These are phyloP conservation scores for Trachymyrmex cornetzi DNA, from an alignment of 1,140 invertebrate genomes.

Conservation along the genomic window DNA sequence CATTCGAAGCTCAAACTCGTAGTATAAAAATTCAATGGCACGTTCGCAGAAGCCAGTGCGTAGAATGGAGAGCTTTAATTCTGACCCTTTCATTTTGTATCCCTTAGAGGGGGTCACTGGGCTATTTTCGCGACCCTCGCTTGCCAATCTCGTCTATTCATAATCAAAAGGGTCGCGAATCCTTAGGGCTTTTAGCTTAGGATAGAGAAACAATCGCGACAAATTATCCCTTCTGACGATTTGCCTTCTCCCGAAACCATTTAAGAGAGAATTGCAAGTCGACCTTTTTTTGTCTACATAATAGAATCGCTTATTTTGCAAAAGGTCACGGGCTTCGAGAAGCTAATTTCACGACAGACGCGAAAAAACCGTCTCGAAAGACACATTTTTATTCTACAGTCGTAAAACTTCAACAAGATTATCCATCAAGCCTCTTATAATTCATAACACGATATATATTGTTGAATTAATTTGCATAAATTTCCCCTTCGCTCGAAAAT, in stretches of 20 bases:
- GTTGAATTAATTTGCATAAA: slow-evolving; percentile 52
- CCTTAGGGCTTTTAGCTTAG: slow-evolving; percentile 54
- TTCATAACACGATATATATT: slow-evolving; percentile 32
- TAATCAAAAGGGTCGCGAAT: slow-evolving; percentile 60
- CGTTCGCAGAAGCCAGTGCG: slow-evolving; percentile 12
- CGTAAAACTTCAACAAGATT: slow-evolving; percentile 38
- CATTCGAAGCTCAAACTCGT: slow-evolving; percentile 25
- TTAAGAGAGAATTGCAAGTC: slow-evolving; percentile 24
- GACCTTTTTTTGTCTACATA: slow-evolving; percentile 37
- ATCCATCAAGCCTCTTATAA: slow-evolving; percentile 35
- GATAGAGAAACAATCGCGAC: slow-evolving; percentile 64
- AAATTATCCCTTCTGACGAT: slow-evolving; percentile 57
- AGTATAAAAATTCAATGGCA: slow-evolving; percentile 36
- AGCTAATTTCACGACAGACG: slow-evolving; percentile 46
- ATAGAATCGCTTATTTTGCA: slow-evolving; percentile 56
- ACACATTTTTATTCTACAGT: slow-evolving; percentile 33
- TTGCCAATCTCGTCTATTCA: slow-evolving; percentile 64
- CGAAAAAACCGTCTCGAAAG: slow-evolving; percentile 5
- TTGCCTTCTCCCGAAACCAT: slow-evolving; percentile 35
- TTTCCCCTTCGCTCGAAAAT: slow-evolving; percentile 26
- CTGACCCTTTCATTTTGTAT: slow-evolving; percentile 67
- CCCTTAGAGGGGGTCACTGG: slow-evolving; percentile 40
- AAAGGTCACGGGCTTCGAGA: slow-evolving; percentile 37
- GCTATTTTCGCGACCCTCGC: slow-evolving; percentile 48
- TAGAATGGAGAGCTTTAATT: slow-evolving; percentile 63